phyloP scores from a whole-genome alignment of 2,797 vertebrate genomes.

The Fratercula arctica region DNA sequence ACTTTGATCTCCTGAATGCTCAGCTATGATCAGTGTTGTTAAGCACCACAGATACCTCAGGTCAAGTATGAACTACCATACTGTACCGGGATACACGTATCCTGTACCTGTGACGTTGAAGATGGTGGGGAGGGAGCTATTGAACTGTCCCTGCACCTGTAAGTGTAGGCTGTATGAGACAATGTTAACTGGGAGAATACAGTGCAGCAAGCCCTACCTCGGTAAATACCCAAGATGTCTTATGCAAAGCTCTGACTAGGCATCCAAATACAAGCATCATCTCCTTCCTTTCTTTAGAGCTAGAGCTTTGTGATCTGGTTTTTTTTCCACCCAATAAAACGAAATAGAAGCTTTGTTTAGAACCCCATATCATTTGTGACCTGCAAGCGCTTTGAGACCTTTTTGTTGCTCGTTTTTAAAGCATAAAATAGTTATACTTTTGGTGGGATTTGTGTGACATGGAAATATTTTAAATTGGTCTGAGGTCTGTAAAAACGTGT shows the following conservation, averaged over 20 bases:
- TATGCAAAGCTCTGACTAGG: background rate
- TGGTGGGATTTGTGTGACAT: background rate
- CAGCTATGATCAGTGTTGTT: background rate
- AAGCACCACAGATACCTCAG: background rate
- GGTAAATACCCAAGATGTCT: background rate
- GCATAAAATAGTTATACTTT: background rate
- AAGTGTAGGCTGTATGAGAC: background rate
- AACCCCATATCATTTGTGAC: background rate
- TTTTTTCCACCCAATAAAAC: background rate
- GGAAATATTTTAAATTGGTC: background rate
- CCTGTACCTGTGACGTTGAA: background rate
- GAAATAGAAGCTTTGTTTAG: background rate
- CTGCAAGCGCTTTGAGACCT: background rate
- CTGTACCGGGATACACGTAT: rapidly evolving
- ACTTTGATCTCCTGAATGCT: background rate
- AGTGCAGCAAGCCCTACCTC: background rate
- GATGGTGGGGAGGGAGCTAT: background rate
- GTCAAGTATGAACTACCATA: background rate
- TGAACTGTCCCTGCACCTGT: background rate
- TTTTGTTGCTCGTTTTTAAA: background rate
- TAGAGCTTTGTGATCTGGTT: background rate
- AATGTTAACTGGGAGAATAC: background rate
- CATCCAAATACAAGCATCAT: background rate
- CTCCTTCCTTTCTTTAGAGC: background rate
- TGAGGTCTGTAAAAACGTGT: slow-evolving; percentile 1